Evolutionary conservation across 2,888 invertebrate genomes (phyloP).

Genomic region (Erebia aethiops): DNA sequence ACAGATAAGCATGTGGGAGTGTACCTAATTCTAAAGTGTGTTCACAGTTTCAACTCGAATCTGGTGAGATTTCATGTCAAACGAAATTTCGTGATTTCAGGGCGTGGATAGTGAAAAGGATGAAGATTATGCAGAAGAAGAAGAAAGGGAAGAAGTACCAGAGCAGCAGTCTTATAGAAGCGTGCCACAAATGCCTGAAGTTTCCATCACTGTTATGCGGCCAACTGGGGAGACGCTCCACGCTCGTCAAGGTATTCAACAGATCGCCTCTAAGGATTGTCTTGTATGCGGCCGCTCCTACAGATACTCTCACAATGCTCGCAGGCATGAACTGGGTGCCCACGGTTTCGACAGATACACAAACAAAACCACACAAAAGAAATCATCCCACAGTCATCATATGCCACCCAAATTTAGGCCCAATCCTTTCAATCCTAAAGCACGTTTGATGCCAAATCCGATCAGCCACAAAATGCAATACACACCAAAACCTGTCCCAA

Average conservation of each 20-base stretch:
- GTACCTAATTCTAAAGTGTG: no score
- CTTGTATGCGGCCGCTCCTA: conserved; percentile 77
- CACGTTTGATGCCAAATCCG: conserved; percentile 77
- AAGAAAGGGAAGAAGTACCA: conserved; percentile 57
- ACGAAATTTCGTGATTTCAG: conserved; percentile 52
- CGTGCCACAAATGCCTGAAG: conserved; percentile 71
- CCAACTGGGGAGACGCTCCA: conserved; percentile 73
- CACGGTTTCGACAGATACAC: conserved; percentile 79
- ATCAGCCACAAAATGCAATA: conserved; percentile 76
- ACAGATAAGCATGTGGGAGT: no score
- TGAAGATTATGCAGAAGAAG: conserved; percentile 60
- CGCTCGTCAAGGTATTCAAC: conserved; percentile 75
- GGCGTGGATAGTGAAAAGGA: conserved; percentile 75
- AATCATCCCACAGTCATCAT: conserved; percentile 54
- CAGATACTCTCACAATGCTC: conserved; percentile 78
- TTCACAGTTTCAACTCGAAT: not conserved
- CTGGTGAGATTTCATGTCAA: not conserved
- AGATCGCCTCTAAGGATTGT: conserved; percentile 78
- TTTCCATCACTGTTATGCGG: conserved; percentile 77
- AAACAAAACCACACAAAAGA: conserved; percentile 69
- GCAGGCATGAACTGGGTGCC: conserved; percentile 75
- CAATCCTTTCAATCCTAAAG: conserved; percentile 78
- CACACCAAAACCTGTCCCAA: conserved; percentile 59
- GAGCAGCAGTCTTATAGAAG: conserved; percentile 51
- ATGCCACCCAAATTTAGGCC: conserved; percentile 75